Evolutionary conservation across 2,113 vertebrate species (phyloP).

Genomic region (Nesospiza acunhae): DNA sequence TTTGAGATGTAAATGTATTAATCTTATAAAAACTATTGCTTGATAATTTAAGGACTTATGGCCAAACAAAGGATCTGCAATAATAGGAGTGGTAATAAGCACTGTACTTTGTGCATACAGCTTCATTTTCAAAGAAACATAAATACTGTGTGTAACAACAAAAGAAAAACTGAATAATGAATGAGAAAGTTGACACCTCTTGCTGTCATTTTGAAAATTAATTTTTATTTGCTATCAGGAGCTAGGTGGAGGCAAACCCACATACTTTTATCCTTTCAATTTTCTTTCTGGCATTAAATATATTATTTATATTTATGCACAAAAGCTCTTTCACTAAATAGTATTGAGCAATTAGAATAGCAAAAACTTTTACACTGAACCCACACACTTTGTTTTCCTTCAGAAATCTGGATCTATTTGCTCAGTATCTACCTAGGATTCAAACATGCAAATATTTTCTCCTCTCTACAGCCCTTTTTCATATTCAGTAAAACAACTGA

Average conservation of each 20-base stretch:
- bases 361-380: neutral
- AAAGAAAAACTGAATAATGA: neutral
- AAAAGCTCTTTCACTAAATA: neutral
- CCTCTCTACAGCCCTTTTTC: neutral
- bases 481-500: neutral
- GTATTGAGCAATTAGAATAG: neutral
- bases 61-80: neutral
- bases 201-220: neutral
- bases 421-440: neutral
- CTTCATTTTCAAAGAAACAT: neutral
- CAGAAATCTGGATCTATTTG: neutral
- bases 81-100: neutral
- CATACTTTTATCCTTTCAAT: neutral
- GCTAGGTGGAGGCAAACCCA: neutral
- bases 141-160: neutral
- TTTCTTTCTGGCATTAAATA: neutral
- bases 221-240: neutral
- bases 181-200: neutral
- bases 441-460: neutral
- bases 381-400: neutral
- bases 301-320: neutral
- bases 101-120: neutral
- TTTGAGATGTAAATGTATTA: slow-evolving; percentile 4
- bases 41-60: neutral
- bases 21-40: neutral